A percentile compares a stretch with the other conserved stretches of the same genome.
Conservation (phyloP, 30 jellyfish, hydroid and myxozoan genomes). For the Hydractinia echinata region DNA sequence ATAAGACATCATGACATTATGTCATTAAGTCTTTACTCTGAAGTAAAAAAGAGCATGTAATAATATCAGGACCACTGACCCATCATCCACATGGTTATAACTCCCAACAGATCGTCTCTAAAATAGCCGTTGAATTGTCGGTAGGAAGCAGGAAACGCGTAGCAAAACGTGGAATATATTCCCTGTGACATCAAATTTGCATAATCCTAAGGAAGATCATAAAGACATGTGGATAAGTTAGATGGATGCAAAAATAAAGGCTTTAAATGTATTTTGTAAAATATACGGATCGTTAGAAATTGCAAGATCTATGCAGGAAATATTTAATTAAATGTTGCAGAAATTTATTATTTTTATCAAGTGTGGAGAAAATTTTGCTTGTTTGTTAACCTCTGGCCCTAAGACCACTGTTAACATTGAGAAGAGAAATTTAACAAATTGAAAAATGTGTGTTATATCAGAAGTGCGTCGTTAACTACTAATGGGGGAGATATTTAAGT, state of each 20-base stretch:
- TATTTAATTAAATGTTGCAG: no score
- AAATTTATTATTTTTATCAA: no score
- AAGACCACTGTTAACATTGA: no score
- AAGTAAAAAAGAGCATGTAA: neutral
- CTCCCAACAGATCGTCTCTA: slow-evolving; percentile 49
- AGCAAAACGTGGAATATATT: slow-evolving; percentile 64
- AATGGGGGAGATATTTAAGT: no score
- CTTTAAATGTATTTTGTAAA: neutral
- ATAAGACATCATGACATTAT: neutral
- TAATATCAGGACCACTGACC: slow-evolving; percentile 36
- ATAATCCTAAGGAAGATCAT: slow-evolving; percentile 33
- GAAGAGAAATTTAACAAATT: no score
- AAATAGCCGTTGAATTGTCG: slow-evolving; percentile 72
- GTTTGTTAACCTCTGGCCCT: no score
- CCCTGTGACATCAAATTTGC: slow-evolving; percentile 72
- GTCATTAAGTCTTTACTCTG: neutral
- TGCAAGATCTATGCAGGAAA: neutral
- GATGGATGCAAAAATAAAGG: neutral
- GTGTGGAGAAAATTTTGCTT: no score
- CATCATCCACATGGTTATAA: slow-evolving; percentile 55
- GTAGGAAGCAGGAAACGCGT: slow-evolving; percentile 78
- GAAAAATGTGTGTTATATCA: no score
- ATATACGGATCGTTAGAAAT: neutral
- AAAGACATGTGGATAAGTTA: neutral
- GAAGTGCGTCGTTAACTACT: no score